A percentile compares a stretch with the other conserved stretches of the same genome.
Conservation (phyloP, 2,113 vertebrate genomes). For the Platichthys stellatus region DNA sequence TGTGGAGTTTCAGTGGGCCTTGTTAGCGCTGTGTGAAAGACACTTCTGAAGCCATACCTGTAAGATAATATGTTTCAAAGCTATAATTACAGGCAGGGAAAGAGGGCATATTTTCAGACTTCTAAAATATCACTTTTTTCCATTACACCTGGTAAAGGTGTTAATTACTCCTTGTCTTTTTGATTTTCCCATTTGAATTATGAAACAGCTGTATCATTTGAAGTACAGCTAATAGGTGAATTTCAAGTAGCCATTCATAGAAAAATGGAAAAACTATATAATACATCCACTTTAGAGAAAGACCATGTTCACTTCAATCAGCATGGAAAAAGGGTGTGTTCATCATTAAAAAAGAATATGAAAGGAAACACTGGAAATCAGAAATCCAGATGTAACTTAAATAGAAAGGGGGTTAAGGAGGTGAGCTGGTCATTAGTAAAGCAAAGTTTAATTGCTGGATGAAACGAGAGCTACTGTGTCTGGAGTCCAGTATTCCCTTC, state of each 20-base stretch:
- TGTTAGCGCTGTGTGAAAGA: conserved; percentile 76
- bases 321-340: conserved; percentile 24
- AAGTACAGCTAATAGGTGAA: conserved; percentile 74
- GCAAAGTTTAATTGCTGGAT: conserved; percentile 1
- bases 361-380: conserved; percentile 27
- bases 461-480: conserved; percentile 1
- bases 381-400: conserved; percentile 16
- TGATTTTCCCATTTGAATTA: conserved; percentile 83
- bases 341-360: conserved; percentile 8
- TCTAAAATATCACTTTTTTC: conserved; percentile 83
- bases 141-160: conserved; percentile 83
- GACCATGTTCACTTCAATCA: conserved; percentile 34
- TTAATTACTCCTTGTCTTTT: conserved; percentile 83
- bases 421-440: conserved; percentile 9
- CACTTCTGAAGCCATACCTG: conserved; percentile 78
- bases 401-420: conserved; percentile 14
- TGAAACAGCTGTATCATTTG: conserved; percentile 78
- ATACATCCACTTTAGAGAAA: conserved; percentile 68
- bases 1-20: conserved; percentile 68
- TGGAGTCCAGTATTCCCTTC: neutral
- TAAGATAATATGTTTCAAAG: conserved; percentile 83
- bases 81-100: conserved; percentile 81
- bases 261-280: conserved; percentile 14
- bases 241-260: conserved; percentile 65
- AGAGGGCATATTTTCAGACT: conserved; percentile 81